Percentiles rank a stretch among this genome's conserved stretches.
These are phyloP conservation scores for Temnothorax unifasciatus DNA, from an alignment of 2,888 invertebrate species.

Conservation along the genomic window DNA sequence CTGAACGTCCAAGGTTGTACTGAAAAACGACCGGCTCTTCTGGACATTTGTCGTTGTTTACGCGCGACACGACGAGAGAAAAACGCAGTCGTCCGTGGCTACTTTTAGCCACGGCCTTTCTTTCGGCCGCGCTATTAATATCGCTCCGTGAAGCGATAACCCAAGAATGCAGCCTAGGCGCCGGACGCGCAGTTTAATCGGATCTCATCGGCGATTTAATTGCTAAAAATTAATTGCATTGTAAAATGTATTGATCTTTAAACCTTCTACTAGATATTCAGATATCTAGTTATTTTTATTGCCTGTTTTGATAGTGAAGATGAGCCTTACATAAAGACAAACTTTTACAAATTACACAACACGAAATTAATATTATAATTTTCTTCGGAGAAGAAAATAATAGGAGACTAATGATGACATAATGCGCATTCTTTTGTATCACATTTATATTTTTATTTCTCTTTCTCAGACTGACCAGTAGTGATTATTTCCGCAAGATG, in stretches of 20 bases:
- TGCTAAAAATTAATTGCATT: not conserved
- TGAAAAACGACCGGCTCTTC: slow-evolving; percentile 19
- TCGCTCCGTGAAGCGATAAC: not conserved
- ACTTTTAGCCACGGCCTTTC: slow-evolving; percentile 9
- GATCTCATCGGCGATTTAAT: not conserved
- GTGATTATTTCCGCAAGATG: not conserved
- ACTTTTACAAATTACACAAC: not conserved
- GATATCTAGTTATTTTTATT: not conserved
- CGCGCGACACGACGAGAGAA: not conserved
- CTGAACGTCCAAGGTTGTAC: slow-evolving; percentile 42
- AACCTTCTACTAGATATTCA: not conserved
- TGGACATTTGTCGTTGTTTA: slow-evolving; percentile 27
- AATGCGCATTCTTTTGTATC: not conserved
- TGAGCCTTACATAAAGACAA: not conserved
- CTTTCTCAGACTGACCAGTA: not conserved
- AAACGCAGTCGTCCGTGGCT: not conserved
- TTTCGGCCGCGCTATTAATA: not conserved
- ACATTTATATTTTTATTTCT: not conserved
- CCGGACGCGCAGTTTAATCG: too few species aligned
- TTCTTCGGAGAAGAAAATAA: not conserved
- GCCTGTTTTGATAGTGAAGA: not conserved
- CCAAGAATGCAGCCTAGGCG: not conserved
- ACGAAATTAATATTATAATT: slow-evolving; percentile 12
- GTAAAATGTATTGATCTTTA: not conserved
- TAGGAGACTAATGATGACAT: not conserved